Conservation (phyloP, 2,888 invertebrate genomes). For the Metacarcinus magister region DNA sequence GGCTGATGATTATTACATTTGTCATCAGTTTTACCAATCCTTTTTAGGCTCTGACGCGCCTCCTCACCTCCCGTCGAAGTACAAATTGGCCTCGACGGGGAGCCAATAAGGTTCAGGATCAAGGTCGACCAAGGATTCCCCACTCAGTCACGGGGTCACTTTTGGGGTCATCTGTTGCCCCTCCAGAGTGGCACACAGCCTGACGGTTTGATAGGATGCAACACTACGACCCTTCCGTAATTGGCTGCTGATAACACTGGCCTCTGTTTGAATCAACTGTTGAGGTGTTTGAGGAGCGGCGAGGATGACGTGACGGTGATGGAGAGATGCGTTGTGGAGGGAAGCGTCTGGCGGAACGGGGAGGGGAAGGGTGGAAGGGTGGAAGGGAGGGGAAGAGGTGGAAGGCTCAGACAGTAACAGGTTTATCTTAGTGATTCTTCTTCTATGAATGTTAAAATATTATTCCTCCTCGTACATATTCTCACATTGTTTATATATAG, state of each 20-base stretch:
- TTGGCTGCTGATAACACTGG: not conserved
- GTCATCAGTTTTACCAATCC: not conserved
- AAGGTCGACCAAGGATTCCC: conserved; percentile 57
- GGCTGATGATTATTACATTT: not conserved
- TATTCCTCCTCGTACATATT: no score
- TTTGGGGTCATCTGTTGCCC: conserved; percentile 60
- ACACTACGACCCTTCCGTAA: not conserved
- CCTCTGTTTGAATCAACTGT: not conserved
- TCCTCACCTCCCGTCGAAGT: conserved; percentile 63
- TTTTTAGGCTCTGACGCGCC: not conserved
- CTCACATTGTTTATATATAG: no score
- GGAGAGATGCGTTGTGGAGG: not conserved
- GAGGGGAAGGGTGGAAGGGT: not conserved
- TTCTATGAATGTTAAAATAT: no score
- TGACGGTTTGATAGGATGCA: not conserved
- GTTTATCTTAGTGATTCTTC: no score
- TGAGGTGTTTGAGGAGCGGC: not conserved
- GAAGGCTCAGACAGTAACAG: no score
- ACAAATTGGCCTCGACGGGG: conserved; percentile 71
- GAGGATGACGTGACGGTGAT: not conserved
- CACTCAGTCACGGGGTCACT: conserved; percentile 69
- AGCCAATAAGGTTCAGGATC: conserved; percentile 59
- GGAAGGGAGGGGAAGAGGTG: not conserved
- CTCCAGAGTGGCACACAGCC: not conserved
- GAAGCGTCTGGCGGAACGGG: not conserved